A percentile compares a stretch with the other conserved stretches of the same genome.
Conservation (phyloP, 2,888 invertebrate genomes). For the Netelia inedita region DNA sequence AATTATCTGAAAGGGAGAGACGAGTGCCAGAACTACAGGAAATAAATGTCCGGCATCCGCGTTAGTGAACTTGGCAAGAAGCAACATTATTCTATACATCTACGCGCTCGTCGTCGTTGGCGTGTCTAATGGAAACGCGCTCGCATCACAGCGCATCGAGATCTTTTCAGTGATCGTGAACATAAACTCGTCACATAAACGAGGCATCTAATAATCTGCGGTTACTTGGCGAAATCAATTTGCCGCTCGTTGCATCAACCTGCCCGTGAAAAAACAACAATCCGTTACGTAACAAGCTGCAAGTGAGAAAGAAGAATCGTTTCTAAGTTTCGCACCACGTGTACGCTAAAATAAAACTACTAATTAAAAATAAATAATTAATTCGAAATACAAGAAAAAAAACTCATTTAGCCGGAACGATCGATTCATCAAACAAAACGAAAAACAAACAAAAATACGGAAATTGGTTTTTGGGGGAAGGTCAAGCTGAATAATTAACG, state of each 20-base stretch:
- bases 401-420: too few species aligned
- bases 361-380: too few species aligned
- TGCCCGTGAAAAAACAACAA: not conserved
- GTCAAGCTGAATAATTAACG: too few species aligned
- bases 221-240: slow-evolving; percentile 35
- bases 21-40: slow-evolving; percentile 65
- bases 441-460: too few species aligned
- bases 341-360: too few species aligned
- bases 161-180: slow-evolving; percentile 46
- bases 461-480: too few species aligned
- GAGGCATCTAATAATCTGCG: not conserved
- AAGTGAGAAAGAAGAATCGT: not conserved
- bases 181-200: slow-evolving; percentile 20
- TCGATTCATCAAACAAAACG: too few species aligned
- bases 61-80: slow-evolving; percentile 62
- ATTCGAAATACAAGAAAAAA: too few species aligned
- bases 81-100: slow-evolving; percentile 57
- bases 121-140: slow-evolving; percentile 48
- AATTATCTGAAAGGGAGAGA: slow-evolving; percentile 57
- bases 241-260: slow-evolving; percentile 29
- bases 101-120: slow-evolving; percentile 23
- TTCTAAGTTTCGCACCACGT: not conserved
- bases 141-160: slow-evolving; percentile 39
- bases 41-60: slow-evolving; percentile 63
- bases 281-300: slow-evolving; percentile 13